These are phyloP conservation scores for Drosophila emarginata DNA, from an alignment of 2,888 invertebrate species.

Conservation along the genomic window DNA sequence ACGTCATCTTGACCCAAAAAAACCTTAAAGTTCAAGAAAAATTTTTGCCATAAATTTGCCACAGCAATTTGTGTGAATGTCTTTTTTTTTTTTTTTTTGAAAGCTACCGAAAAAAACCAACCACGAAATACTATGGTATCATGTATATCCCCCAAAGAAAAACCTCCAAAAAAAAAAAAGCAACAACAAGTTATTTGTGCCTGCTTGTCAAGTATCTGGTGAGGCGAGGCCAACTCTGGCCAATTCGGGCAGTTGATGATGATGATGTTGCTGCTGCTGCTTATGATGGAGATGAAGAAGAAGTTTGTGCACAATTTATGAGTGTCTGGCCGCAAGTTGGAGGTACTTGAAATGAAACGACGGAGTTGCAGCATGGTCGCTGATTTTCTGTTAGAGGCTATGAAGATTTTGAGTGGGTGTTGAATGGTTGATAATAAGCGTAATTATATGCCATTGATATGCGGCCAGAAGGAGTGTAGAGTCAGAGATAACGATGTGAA, in stretches of 20 bases:
- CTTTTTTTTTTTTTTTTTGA: neutral
- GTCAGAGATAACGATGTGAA: neutral
- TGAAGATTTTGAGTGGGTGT: slow-evolving; percentile 72
- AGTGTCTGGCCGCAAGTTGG: slow-evolving; percentile 30
- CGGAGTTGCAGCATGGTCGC: slow-evolving; percentile 12
- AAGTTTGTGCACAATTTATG: slow-evolving; percentile 52
- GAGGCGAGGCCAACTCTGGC: slow-evolving; percentile 25
- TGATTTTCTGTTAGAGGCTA: slow-evolving; percentile 12
- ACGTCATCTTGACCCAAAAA: slow-evolving; percentile 53
- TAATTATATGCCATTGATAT: slow-evolving; percentile 71
- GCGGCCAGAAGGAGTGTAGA: slow-evolving; percentile 42
- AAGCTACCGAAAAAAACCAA: slow-evolving; percentile 50
- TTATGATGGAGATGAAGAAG: neutral
- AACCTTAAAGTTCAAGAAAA: slow-evolving; percentile 39
- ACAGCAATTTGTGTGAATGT: slow-evolving; percentile 46
- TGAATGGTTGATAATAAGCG: slow-evolving; percentile 78
- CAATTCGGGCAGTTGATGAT: neutral
- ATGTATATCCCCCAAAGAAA: too few species aligned
- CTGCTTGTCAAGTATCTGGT: slow-evolving; percentile 29
- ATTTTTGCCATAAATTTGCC: slow-evolving; percentile 58
- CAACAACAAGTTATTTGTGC: slow-evolving; percentile 15
- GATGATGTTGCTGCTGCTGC: neutral
- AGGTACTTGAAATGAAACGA: slow-evolving; percentile 32
- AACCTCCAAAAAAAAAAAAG: too few species aligned
- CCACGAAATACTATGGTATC: slow-evolving; percentile 23